Evolutionary conservation across 2,888 invertebrate genomes (phyloP).

Genomic region (Zygothrica quintamaculata): DNA sequence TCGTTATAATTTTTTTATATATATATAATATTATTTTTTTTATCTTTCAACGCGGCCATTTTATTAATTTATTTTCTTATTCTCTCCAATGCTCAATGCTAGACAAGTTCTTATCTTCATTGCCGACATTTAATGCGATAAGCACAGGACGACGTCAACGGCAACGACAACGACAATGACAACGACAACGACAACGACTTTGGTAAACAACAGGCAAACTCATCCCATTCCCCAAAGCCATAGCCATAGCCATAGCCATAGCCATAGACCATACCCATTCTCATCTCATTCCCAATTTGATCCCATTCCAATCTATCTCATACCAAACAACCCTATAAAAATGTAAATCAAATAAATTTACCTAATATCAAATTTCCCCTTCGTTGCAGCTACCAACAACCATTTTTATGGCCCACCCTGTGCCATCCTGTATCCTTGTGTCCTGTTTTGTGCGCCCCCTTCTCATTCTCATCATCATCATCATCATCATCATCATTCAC

Average conservation of each 20-base stretch:
- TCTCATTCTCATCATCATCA: conserved; percentile 16
- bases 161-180: conserved; percentile 42
- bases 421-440: neutral
- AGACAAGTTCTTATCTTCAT: conserved; percentile 73
- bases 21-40: too few relatives aligned
- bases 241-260: too few relatives aligned
- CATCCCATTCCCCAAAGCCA: conserved; percentile 18
- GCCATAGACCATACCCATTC: neutral
- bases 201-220: conserved; percentile 68
- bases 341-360: conserved; percentile 82
- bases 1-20: conserved; percentile 70
- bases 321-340: conserved; percentile 72
- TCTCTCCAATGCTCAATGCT: conserved; percentile 60
- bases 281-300: neutral
- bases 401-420: conserved; percentile 31
- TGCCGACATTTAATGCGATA: conserved; percentile 77
- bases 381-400: conserved; percentile 53
- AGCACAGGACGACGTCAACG: conserved; percentile 60
- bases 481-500: conserved; percentile 79
- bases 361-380: conserved; percentile 82
- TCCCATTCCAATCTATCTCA: conserved; percentile 19
- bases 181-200: conserved; percentile 37
- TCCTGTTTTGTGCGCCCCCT: neutral
- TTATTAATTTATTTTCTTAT: conserved; percentile 77
- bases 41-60: conserved; percentile 58